Conservation (phyloP, 2,113 vertebrate genomes). For the Engraulis encrasicolus region DNA sequence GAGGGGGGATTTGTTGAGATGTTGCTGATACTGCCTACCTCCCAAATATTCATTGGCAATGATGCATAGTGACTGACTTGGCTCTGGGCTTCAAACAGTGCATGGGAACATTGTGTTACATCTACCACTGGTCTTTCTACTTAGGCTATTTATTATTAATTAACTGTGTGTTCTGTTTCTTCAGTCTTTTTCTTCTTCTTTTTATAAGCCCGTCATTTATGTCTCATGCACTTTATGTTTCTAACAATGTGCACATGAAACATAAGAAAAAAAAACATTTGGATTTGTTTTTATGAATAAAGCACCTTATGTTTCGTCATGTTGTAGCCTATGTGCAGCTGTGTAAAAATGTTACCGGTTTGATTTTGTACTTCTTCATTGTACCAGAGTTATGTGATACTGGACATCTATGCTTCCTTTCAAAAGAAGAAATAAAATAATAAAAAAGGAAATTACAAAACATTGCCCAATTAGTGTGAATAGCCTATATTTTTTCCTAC, state of each 20-base stretch:
- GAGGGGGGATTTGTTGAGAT: neutral
- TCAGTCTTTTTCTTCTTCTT: neutral
- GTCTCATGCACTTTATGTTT: slow-evolving; percentile 64
- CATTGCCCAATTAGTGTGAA: slow-evolving; percentile 39
- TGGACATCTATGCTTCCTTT: slow-evolving; percentile 40
- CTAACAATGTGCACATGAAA: slow-evolving; percentile 31
- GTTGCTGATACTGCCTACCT: neutral
- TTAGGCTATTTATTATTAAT: no score
- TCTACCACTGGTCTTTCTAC: slow-evolving; percentile 6
- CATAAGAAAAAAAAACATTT: slow-evolving; percentile 13
- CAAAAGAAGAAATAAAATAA: slow-evolving; percentile 13
- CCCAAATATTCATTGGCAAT: neutral
- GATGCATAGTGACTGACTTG: neutral
- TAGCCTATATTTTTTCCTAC: slow-evolving; percentile 48
- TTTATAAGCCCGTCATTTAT: slow-evolving; percentile 32
- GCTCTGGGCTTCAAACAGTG: neutral
- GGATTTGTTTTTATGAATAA: slow-evolving; percentile 35
- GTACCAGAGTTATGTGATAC: slow-evolving; percentile 44
- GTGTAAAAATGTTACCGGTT: slow-evolving; percentile 17
- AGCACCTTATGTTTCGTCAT: slow-evolving; percentile 56
- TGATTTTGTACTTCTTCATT: slow-evolving; percentile 37
- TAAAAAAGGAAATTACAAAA: slow-evolving; percentile 15
- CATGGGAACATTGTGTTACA: neutral
- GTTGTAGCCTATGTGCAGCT: slow-evolving; percentile 20
- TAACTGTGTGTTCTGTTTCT: neutral